These are phyloP conservation scores for Eretmocerus hayati DNA, from an alignment of 2,888 invertebrate species.

Conservation along the genomic window DNA sequence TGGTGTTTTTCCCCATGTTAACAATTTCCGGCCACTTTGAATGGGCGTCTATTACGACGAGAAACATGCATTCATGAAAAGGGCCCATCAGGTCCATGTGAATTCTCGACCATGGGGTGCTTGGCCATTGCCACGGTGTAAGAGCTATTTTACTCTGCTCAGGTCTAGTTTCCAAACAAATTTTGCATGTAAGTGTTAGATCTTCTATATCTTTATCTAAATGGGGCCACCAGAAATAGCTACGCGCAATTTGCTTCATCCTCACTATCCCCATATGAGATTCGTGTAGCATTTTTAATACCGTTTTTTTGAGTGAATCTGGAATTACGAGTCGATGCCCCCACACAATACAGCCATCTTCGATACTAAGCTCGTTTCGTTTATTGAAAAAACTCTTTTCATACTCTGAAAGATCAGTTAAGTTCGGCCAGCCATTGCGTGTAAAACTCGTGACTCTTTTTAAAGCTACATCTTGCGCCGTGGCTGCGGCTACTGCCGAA, in stretches of 20 bases:
- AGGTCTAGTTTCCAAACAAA: background rate
- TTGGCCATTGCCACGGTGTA: conserved; percentile 20
- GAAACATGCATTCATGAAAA: conserved; percentile 19
- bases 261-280: conserved; percentile 12
- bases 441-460: background rate
- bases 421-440: background rate
- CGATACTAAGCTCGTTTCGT: background rate
- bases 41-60: conserved; percentile 10
- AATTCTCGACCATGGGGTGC: conserved; percentile 19
- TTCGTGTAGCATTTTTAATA: conserved; percentile 11
- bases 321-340: conserved; percentile 12
- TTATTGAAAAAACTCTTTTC: background rate
- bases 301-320: background rate
- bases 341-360: conserved; percentile 6
- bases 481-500: background rate
- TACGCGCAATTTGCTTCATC: conserved; percentile 15
- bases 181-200: conserved; percentile 5
- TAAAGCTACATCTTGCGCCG: conserved; percentile 11
- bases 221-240: conserved; percentile 19
- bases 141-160: conserved; percentile 4
- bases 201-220: conserved; percentile 15
- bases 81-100: conserved; percentile 25
- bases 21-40: conserved; percentile 10
- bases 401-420: background rate
- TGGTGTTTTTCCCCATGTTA: background rate